Evolutionary conservation across 2,888 invertebrate genomes (phyloP), one percentile per base, ranked within the genome.

Genomic region (Camponotus fellah): DNA sequence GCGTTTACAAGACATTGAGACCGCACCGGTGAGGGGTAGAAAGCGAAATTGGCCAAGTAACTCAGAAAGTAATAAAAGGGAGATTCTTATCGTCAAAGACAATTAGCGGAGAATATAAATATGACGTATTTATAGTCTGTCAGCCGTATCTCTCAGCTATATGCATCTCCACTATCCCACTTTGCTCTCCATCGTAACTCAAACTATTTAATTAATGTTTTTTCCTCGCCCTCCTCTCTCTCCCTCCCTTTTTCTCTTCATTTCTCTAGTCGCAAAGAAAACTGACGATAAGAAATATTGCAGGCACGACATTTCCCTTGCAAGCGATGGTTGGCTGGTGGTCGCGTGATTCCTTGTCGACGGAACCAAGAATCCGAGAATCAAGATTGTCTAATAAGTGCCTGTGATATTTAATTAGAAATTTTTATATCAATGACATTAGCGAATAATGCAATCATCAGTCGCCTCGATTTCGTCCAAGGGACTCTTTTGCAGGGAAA

Each of bases 21-120:
- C 56, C 17, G 53, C 69, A 72, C 71, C 79, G 58, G 60, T 37
- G 21, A 46, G 37, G 62, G 64, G 40, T n/a, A 32, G 40, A 40
- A 37, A 21, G 72, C 74, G 34, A 83, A 88, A 80, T 87, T 85
- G 76, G 83, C 84, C 87, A 90, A 91, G 91, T 90, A 87, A 92
- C 91, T 91, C 91, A 88, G 89, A 92, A 92, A 92, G 92, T 92
- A 92, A 93, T 92, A 92, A 90, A 92, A 92, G 91, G 88, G 86
- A 92, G 94, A 94, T 94, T 88, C 91, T 94, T 94, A 94, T 94
- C 94, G 89, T 84, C 87, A 91, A 90, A 94, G 94, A 94, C 94
- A 94, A 94, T 94, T 94, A 94, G 93, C 94, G 88, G 91, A 91
- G 94, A 92, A 92, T 93, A 94, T 93, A 94, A 94, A 94, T 94